Percentiles rank a stretch among this genome's conserved stretches.
Evolutionary conservation across 1,140 invertebrate genomes (phyloP).

Genomic region (Hypothenemus hampei): DNA sequence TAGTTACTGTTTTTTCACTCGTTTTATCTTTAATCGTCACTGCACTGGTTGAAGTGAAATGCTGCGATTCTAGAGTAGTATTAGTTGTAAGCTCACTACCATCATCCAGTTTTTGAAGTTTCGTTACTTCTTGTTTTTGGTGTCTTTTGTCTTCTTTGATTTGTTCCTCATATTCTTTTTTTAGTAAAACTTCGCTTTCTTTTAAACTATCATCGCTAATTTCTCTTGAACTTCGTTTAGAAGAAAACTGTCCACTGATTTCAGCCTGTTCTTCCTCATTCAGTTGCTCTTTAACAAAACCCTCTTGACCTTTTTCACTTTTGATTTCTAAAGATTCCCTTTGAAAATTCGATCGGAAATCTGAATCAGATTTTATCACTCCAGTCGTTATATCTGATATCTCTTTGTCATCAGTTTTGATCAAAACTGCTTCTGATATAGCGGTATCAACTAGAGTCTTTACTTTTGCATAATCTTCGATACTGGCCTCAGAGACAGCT

Average conservation of each 20-base stretch:
- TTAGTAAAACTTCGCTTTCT: conserved; percentile 12
- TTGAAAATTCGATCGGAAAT: conserved; percentile 5
- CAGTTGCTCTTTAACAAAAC: neutral
- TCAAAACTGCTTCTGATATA: conserved; percentile 20
- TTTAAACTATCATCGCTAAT: conserved; percentile 18
- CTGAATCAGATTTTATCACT: conserved; percentile 1
- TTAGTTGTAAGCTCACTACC: conserved; percentile 14
- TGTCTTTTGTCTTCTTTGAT: conserved; percentile 7
- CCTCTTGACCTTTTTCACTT: conserved; percentile 4
- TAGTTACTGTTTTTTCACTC: conserved; percentile 25
- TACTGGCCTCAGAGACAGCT: conserved; percentile 30
- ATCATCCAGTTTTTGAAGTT: conserved; percentile 18
- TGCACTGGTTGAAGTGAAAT: conserved; percentile 5
- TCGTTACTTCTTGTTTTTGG: conserved; percentile 11
- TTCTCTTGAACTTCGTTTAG: conserved; percentile 14
- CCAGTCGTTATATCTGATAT: conserved; percentile 18
- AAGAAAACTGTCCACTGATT: conserved; percentile 8
- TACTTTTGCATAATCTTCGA: conserved; percentile 36
- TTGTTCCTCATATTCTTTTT: conserved; percentile 15
- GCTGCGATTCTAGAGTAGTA: conserved; percentile 24
- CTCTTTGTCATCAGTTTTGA: conserved; percentile 26
- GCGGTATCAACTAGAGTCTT: conserved; percentile 30
- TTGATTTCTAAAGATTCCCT: conserved; percentile 8
- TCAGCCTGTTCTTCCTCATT: conserved; percentile 4
- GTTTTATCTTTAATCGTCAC: conserved; percentile 22